Conservation (phyloP, 2,888 invertebrate species). For the Endotricha flammealis region DNA sequence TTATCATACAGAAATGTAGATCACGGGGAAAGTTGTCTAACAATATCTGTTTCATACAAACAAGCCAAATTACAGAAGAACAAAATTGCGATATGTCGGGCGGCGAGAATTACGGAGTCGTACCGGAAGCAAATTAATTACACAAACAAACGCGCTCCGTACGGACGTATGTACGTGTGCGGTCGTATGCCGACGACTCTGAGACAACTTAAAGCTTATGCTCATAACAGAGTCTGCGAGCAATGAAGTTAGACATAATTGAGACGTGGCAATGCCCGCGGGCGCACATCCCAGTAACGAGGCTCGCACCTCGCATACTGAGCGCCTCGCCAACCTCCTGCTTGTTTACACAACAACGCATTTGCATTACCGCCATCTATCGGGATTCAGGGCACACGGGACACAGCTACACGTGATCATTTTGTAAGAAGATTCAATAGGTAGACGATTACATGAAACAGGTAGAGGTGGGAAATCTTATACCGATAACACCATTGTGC, state of each 20-base stretch:
- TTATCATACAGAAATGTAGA: conserved; percentile 8
- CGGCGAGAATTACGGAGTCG: conserved; percentile 29
- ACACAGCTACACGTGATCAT: neutral
- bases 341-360: conserved; percentile 40
- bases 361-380: conserved; percentile 21
- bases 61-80: conserved; percentile 29
- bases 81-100: conserved; percentile 33
- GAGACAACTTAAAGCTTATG: conserved; percentile 41
- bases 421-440: conserved; percentile 6
- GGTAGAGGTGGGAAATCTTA: conserved; percentile 10
- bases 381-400: conserved; percentile 2
- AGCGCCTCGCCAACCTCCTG: conserved; percentile 21
- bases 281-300: conserved; percentile 50
- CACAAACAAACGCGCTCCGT: conserved; percentile 34
- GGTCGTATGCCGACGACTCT: conserved; percentile 4
- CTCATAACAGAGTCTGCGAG: conserved; percentile 46
- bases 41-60: conserved; percentile 19
- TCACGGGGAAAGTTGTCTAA: conserved; percentile 12
- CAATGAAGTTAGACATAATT: conserved; percentile 69
- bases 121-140: conserved; percentile 46
- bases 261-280: conserved; percentile 57
- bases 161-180: conserved; percentile 15
- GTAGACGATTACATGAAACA: conserved; percentile 1
- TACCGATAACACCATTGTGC: conserved; percentile 17
- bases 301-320: conserved; percentile 57